These are phyloP conservation scores for Neosilurus mollespiculum DNA, from an alignment of 2,797 vertebrate species.

Conservation along the genomic window DNA sequence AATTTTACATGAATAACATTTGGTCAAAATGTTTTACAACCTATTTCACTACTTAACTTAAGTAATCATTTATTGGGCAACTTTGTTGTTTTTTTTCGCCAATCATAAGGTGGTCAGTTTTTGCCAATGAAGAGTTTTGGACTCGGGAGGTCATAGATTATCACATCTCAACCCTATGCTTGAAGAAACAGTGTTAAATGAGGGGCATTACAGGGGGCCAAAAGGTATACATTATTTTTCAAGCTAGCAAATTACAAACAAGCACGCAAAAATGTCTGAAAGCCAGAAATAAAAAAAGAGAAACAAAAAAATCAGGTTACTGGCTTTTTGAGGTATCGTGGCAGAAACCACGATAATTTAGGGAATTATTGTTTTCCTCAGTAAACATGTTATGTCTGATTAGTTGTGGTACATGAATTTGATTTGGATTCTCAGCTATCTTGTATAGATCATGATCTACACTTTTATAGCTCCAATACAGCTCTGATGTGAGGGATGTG, in stretches of 20 bases:
- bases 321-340: background rate
- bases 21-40: background rate
- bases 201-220: background rate
- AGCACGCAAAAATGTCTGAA: background rate
- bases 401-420: background rate
- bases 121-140: background rate
- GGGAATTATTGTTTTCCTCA: background rate
- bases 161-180: background rate
- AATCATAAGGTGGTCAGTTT: background rate
- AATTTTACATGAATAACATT: background rate
- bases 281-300: background rate
- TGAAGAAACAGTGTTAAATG: background rate
- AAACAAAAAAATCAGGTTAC: background rate
- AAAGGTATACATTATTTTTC: background rate
- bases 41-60: background rate
- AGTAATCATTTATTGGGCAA: background rate
- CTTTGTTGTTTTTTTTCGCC: background rate
- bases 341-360: background rate
- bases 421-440: background rate
- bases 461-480: no score
- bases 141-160: background rate
- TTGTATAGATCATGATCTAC: no score
- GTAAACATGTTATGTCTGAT: background rate
- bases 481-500: background rate
- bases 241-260: background rate